Conservation (phyloP, 2,888 invertebrate species). For the Tryphoninae sp. region DNA sequence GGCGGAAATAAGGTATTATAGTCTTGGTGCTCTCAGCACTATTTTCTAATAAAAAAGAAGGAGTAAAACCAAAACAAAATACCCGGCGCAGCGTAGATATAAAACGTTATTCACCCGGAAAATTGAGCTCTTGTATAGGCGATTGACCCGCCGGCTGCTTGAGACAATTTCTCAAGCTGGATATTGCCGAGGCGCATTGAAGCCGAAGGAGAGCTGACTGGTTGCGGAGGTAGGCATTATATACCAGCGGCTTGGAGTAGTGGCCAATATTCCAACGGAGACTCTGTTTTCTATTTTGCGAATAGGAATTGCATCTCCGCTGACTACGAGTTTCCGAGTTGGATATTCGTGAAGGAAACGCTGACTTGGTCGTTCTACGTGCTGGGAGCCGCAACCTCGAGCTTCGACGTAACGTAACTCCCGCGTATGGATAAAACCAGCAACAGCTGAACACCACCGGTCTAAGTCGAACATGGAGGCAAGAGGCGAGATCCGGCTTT, state of each 20-base stretch:
- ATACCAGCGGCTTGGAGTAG: not conserved
- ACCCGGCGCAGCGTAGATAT: slow-evolving; percentile 1
- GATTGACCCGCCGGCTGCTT: slow-evolving; percentile 47
- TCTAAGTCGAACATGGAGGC: slow-evolving; percentile 16
- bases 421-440: slow-evolving; percentile 2
- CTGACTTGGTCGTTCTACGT: slow-evolving; percentile 39
- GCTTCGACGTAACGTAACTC: not conserved
- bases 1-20: not conserved
- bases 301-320: slow-evolving; percentile 23
- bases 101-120: slow-evolving; percentile 42
- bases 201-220: slow-evolving; percentile 33
- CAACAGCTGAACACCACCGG: slow-evolving; percentile 27
- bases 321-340: slow-evolving; percentile 14
- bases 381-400: not conserved
- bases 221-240: slow-evolving; percentile 9
- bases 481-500: slow-evolving; percentile 13
- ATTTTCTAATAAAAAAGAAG: not conserved
- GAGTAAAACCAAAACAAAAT: not conserved
- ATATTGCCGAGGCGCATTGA: slow-evolving; percentile 39
- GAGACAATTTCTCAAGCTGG: slow-evolving; percentile 51
- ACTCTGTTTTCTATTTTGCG: slow-evolving; percentile 43
- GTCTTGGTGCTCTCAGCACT: not conserved
- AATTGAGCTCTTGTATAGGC: slow-evolving; percentile 48
- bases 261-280: slow-evolving; percentile 15
- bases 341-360: slow-evolving; percentile 40